Evolutionary conservation across 1,140 invertebrate species (phyloP).

Genomic region (Popillia japonica): DNA sequence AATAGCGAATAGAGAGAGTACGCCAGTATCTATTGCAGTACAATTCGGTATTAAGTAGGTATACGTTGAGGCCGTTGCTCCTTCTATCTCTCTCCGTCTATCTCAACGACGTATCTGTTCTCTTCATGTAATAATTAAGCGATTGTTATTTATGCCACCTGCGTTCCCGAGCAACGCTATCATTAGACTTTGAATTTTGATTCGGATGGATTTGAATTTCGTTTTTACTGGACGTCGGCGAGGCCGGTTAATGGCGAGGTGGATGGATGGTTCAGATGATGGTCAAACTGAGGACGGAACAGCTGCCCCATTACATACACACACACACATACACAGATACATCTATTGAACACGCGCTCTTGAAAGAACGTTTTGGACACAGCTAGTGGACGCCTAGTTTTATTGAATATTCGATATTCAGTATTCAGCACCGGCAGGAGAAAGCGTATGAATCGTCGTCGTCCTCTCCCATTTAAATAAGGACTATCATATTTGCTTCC

Average conservation of each 20-base stretch:
- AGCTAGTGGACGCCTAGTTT: not conserved
- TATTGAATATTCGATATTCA: slow-evolving; percentile 3
- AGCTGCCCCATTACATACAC: slow-evolving; percentile 27
- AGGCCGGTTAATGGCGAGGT: not conserved
- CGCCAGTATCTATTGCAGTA: not conserved
- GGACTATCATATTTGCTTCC: not conserved
- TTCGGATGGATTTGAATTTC: slow-evolving; percentile 36
- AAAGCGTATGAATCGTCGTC: not conserved
- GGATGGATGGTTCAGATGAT: not conserved
- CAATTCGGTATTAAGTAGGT: not conserved
- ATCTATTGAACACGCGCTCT: not conserved
- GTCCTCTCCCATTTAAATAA: not conserved
- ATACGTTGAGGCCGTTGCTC: not conserved
- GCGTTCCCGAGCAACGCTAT: slow-evolving; percentile 26
- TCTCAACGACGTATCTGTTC: slow-evolving; percentile 2
- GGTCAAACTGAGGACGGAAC: slow-evolving; percentile 19
- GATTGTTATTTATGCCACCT: slow-evolving; percentile 35
- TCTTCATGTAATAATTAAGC: slow-evolving; percentile 22
- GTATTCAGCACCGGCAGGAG: not conserved
- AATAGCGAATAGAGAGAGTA: slow-evolving; percentile 2
- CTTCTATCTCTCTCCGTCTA: not conserved
- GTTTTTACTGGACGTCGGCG: not conserved
- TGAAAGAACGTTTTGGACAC: not conserved
- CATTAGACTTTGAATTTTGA: slow-evolving; percentile 30
- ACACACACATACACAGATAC: not conserved